Conservation (phyloP, 2,888 invertebrate genomes). For the Camptogramma bilineatum region DNA sequence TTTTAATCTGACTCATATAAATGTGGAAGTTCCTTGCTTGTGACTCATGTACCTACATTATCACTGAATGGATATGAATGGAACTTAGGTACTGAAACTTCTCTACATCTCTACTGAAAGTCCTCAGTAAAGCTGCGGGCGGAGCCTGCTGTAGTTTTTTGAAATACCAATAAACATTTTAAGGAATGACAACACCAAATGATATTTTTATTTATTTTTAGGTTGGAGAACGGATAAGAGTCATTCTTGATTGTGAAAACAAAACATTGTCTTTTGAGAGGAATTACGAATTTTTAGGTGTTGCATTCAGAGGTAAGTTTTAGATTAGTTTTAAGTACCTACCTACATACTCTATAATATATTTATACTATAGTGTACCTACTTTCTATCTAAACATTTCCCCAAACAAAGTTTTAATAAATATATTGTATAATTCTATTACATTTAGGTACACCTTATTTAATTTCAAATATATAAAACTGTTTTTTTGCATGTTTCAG, state of each 20-base stretch:
- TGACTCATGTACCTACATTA: background rate
- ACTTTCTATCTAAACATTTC: no score
- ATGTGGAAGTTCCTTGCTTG: background rate
- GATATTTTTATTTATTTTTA: conserved; percentile 58
- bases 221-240: conserved; percentile 98
- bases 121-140: background rate
- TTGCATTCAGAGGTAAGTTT: conserved; percentile 95
- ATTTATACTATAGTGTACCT: no score
- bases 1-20: background rate
- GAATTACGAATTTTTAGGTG: conserved; percentile 98
- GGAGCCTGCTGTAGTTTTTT: background rate
- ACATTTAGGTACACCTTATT: background rate
- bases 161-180: background rate
- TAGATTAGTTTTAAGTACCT: background rate
- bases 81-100: no score
- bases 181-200: background rate
- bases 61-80: no score
- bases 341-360: no score
- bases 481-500: conserved; percentile 74
- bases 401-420: no score
- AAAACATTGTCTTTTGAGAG: conserved; percentile 98
- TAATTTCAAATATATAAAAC: background rate
- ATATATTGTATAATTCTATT: background rate
- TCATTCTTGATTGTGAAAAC: conserved; percentile 99
- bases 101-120: no score